These are phyloP conservation scores for Pelecanoides urinatrix DNA, from an alignment of 2,113 vertebrate genomes.

Conservation along the genomic window DNA sequence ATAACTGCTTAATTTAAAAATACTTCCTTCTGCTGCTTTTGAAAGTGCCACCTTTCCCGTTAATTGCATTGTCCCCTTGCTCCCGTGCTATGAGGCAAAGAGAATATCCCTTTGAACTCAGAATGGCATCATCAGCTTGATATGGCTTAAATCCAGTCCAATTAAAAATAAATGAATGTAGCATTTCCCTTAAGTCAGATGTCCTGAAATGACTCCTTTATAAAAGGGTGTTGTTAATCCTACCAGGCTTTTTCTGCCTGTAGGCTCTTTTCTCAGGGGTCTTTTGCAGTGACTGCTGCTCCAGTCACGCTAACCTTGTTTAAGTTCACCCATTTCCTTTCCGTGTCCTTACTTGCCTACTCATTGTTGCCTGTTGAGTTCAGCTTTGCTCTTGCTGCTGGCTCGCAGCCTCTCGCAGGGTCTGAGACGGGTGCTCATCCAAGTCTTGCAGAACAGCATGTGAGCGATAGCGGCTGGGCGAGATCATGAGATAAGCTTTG, in stretches of 20 bases:
- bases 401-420: not conserved
- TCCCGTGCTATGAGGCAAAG: not conserved
- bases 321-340: not conserved
- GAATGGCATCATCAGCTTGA: not conserved
- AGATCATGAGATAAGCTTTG: conserved; percentile 30
- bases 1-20: not conserved
- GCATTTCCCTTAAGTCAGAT: conserved; percentile 2
- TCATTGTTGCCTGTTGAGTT: not conserved
- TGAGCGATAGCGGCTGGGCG: not conserved
- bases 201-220: conserved; percentile 29
- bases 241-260: not conserved
- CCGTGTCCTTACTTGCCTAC: not conserved
- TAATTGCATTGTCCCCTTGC: not conserved
- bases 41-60: not conserved
- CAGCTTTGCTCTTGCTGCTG: not conserved
- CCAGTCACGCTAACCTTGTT: not conserved
- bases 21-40: not conserved
- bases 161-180: conserved; percentile 42
- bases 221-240: not conserved
- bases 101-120: not conserved
- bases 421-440: not conserved
- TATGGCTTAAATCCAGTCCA: conserved; percentile 27
- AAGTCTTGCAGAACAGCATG: conserved; percentile 15
- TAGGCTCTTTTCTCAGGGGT: not conserved
- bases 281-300: not conserved